Evolutionary conservation across 2,888 invertebrate species (phyloP), one percentile per base, ranked within the genome.

Genomic region (Aspidiotus rigidus): DNA sequence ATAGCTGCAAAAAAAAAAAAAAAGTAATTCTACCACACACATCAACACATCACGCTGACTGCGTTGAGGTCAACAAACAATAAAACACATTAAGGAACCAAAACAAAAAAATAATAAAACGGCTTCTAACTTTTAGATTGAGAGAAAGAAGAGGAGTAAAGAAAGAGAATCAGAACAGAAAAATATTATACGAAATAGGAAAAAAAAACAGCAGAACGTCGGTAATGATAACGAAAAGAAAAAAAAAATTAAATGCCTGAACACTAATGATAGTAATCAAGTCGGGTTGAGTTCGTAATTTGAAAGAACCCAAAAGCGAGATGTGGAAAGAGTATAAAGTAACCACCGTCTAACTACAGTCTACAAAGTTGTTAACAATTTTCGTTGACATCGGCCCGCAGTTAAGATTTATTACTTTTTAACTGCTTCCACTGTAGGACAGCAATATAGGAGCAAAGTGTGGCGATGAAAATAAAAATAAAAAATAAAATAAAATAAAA

Each of bases 191-290:
- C 28, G 49, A 69, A 61, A 16, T 39, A 28, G 49, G 39, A 54
- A 61, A 53, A 44, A 67, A 61, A 69, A 41, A 60, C 55, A 42
- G 62, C 62, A 62, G 28, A 62, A 60, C 62, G 55, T 41, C 41
- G 55, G 64, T 56, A 56, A 69, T 28, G 28, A 28, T 60, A 69
- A 60, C 53, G 61, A 62, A 69, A 69, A 28, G 28, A 28, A 28
- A 63, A 62, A 69, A 69, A 69, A 69, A 69, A 69, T 69, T 69
- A 69, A 69, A 69, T 69, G 69, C 55, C 62, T 44, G 62, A 55
- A 61, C 62, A 69, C 69, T 69, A 69, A 69, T 69, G 69, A 69
- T 69, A 69, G 69, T 69, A 69, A 69, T 69, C 69, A 69, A 62
- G 69, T 62, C 62, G 54, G 62, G 62, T 62, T 62, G 62, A 69